Conservation (phyloP, 2,113 vertebrate species). For the Dromas ardeola region DNA sequence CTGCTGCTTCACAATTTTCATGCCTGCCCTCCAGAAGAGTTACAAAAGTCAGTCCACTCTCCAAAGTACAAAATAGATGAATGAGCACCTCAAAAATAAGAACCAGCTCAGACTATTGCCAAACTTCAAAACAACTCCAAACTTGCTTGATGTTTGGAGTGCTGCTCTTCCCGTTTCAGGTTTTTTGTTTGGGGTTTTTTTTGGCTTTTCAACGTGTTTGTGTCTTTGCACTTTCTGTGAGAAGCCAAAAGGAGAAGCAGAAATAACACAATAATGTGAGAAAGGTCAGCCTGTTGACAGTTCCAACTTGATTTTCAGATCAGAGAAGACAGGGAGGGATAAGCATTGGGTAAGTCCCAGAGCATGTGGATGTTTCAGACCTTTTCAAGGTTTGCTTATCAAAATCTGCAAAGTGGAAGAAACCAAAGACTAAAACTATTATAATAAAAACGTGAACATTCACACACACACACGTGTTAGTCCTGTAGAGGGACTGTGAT, state of each 20-base stretch:
- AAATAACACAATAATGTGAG: not conserved
- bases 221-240: not conserved
- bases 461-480: accelerated
- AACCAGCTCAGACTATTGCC: not conserved
- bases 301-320: not conserved
- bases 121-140: not conserved
- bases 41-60: not conserved
- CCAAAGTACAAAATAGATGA: not conserved
- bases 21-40: not conserved
- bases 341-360: not conserved
- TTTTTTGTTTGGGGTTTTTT: not conserved
- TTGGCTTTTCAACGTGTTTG: not conserved
- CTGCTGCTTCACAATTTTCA: not conserved
- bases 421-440: not conserved
- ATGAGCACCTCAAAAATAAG: not conserved
- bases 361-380: not conserved
- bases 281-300: not conserved
- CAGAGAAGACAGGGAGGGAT: not conserved
- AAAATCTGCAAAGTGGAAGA: not conserved
- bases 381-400: not conserved
- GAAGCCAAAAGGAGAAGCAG: not conserved
- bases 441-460: not conserved
- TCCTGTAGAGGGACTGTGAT: not conserved
- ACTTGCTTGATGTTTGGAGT: not conserved
- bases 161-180: not conserved